These are phyloP conservation scores for Campylorhamphus procurvoides DNA, from an alignment of 2,113 vertebrate genomes.

Conservation along the genomic window DNA sequence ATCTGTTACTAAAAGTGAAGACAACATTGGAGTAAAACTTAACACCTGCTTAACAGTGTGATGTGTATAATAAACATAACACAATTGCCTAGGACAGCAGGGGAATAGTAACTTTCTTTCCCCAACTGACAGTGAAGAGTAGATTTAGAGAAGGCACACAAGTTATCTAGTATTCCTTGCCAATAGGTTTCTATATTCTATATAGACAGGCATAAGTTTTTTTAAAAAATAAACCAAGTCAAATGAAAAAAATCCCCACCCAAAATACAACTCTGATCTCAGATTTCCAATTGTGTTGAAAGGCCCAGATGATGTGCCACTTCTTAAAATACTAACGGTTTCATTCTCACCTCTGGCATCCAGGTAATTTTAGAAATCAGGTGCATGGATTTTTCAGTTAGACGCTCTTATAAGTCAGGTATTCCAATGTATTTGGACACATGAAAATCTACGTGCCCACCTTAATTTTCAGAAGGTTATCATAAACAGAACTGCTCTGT, in stretches of 20 bases:
- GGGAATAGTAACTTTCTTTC: constrained; percentile 29
- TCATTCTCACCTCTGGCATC: neutral
- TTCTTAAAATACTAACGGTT: neutral
- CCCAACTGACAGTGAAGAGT: neutral
- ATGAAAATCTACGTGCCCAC: neutral
- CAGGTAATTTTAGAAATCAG: neutral
- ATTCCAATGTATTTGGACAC: neutral
- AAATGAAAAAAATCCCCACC: neutral
- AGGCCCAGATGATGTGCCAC: neutral
- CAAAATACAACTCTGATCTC: neutral
- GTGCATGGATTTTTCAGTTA: neutral
- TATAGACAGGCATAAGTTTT: neutral
- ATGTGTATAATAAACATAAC: constrained; percentile 35
- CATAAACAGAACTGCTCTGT: neutral
- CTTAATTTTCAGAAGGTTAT: neutral
- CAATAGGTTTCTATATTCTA: constrained; percentile 17
- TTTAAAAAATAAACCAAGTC: neutral
- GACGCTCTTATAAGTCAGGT: neutral
- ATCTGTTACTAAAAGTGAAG: constrained; percentile 42
- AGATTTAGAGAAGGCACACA: neutral
- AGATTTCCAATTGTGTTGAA: neutral
- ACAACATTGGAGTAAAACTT: constrained; percentile 37
- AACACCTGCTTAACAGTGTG: constrained; percentile 61
- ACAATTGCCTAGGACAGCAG: constrained; percentile 30
- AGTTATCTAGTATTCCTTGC: neutral